Base-by-base conservation (phyloP, 2,888 invertebrate genomes). In the Osmoderma eremita region DNA sequence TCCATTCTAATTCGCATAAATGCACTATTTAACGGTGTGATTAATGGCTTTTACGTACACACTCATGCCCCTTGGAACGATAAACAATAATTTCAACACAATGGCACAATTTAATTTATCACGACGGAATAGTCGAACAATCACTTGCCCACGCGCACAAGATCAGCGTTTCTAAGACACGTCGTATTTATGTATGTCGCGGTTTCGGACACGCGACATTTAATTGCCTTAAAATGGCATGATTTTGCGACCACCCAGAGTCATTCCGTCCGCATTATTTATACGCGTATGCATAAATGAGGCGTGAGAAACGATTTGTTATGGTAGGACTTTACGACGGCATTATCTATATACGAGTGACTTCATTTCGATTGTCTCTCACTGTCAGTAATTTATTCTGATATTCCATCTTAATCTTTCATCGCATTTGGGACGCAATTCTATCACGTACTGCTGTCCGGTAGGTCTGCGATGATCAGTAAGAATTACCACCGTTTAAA, bases 171-270 rank as follows among this genome's bases (percentile, higher is more conserved):
- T 65, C 65, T 65, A 49, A 61, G 51, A 67, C 62, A 68, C 68
- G 64, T 68, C 68, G 68, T 68, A 68, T 68, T 65, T 61, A 68
- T n/a, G n/a, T n/a, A n/a, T 68, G 68, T 68, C 61, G 42, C 65
- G 50, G 17, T 20, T 39, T 13, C 61, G 24, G 69, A 69, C 71
- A 71, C 68, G 69, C 67, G 69, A 70, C 69, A 69, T 69, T 69
- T 69, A 70, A 71, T 71, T 71, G 69, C 70, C 66, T 63, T 30
- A 61, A 42, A 64, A 56, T 54, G 69, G 53, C 64, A 68, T 68
- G 61, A 69, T 63, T 70, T 69, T 48, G 65, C 67, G 71, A 71
- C 71, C 71, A 70, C 71, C 71, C 71, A 71, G 49, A 49, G 56
- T 67, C 58, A 64, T 49, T 54, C 36, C 58, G 50, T 42, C 18